Evolutionary conservation across 2,113 vertebrate species (phyloP), one percentile per base, ranked within the genome.

Genomic region (Pelvicachromis taeniatus): DNA sequence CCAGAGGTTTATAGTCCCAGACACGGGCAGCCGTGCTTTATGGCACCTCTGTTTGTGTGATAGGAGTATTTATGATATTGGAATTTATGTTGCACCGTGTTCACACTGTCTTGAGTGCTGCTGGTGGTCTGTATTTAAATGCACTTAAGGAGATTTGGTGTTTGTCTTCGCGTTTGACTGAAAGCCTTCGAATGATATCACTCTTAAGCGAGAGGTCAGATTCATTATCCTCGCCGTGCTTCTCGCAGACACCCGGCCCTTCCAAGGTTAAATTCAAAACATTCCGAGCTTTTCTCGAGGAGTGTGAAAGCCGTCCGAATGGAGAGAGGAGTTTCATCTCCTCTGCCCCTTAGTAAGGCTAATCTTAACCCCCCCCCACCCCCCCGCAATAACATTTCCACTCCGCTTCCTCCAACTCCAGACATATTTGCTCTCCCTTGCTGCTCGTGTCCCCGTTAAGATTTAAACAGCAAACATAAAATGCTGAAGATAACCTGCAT

Each of bases 391-490:
- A 95, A 92, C 95, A 94, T 94, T 95, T 95, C 93, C 95, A 94
- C 95, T 96, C 91, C 75, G 90, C 91, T 95, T 95, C 93, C 94
- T 93, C 86, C 89, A 87, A 94, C 94, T 93, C 87, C 95, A 95
- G 93, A 96, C 94, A 88, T 94, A 95, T 96, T 96, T 96, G 93
- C 95, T 93, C 94, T 93, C 93, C 86, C 91, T 92, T 88, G 93
- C 94, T 89, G 89, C 89, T 94, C 61, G 93, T 94, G 94, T 93
- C 94, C 59, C 95, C 82, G 94, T 94, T 95, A 93, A 95, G 94
- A 95, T 96, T 96, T 96, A 96, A 96, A 96, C 94, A 93, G 95
- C 95, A 96, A 96, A 96, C 95, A 96, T 94, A 94, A 95, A 95
- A 95, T 94, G 85, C 82, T 54, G 56, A 84, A 90, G 95, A 95